These are phyloP conservation scores for Eonycteris spelaea DNA, from an alignment of 2,113 vertebrate species.

Conservation along the genomic window DNA sequence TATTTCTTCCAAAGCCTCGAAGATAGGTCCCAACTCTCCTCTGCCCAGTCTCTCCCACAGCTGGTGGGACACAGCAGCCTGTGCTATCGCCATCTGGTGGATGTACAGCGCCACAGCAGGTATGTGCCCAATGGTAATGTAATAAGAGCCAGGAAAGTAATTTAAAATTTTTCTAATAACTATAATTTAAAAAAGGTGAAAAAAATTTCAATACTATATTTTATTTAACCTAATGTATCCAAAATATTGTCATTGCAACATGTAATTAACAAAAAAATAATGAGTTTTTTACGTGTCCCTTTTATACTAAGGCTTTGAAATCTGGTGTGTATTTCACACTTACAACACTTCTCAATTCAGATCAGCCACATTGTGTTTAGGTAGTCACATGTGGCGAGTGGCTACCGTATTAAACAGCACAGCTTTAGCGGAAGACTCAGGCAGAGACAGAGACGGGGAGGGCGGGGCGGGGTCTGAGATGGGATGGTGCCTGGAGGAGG, in stretches of 20 bases:
- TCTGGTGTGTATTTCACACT: slow-evolving; percentile 44
- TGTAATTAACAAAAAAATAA: not conserved
- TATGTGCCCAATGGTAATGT: not conserved
- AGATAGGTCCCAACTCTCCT: rapidly evolving
- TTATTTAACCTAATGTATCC: not conserved
- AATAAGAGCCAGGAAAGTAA: not conserved
- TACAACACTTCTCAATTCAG: not conserved
- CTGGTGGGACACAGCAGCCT: not conserved
- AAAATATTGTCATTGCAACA: not conserved
- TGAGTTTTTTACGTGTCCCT: not conserved
- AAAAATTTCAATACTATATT: not conserved
- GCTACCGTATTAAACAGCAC: not conserved
- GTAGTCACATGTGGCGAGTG: too few relatives aligned
- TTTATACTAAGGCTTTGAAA: slow-evolving; percentile 83
- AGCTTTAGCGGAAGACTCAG: not conserved
- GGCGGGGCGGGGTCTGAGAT: not conserved
- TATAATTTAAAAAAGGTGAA: not conserved
- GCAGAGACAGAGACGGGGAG: not conserved
- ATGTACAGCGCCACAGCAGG: not conserved
- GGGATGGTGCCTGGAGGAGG: not conserved
- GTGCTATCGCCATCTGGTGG: not conserved
- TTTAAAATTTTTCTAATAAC: not conserved
- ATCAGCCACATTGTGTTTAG: not conserved
- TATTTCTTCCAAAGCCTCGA: not conserved
- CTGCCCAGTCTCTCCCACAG: not conserved